Conservation (phyloP, 2,888 invertebrate species). For the Drosophila hamatofila region DNA sequence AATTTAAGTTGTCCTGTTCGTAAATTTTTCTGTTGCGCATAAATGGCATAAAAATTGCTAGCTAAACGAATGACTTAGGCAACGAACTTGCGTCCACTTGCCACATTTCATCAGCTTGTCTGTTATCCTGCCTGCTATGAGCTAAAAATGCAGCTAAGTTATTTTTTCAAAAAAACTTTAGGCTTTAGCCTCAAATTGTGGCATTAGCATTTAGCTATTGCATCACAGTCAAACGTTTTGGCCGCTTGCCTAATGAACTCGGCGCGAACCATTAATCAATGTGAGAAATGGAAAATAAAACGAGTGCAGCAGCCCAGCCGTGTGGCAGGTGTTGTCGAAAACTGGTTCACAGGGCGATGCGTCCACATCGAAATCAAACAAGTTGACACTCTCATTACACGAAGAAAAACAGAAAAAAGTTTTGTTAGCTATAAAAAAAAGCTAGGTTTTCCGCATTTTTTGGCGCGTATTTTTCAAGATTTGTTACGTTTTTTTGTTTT, state of each 20-base stretch:
- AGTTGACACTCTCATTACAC: slow-evolving; percentile 77
- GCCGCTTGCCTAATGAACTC: slow-evolving; percentile 19
- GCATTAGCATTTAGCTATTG: neutral
- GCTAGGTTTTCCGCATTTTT: slow-evolving; percentile 75
- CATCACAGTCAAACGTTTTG: slow-evolving; percentile 31
- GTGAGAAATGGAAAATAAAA: slow-evolving; percentile 21
- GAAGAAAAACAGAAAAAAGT: neutral
- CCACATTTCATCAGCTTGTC: neutral
- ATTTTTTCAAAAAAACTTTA: neutral
- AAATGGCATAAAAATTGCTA: slow-evolving; percentile 2
- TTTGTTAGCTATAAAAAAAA: slow-evolving; percentile 11
- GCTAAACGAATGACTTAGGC: slow-evolving; percentile 47
- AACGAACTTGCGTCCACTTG: slow-evolving; percentile 31
- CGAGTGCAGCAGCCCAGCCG: slow-evolving; percentile 28
- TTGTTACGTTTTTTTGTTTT: slow-evolving; percentile 41
- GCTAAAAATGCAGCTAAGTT: slow-evolving; percentile 2
- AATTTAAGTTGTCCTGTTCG: neutral
- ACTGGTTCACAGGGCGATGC: slow-evolving; percentile 56
- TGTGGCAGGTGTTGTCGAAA: slow-evolving; percentile 47
- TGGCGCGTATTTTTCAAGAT: slow-evolving; percentile 52
- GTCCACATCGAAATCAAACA: slow-evolving; percentile 37
- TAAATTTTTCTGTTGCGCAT: neutral
- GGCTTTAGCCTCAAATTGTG: neutral
- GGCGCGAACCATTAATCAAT: slow-evolving; percentile 52
- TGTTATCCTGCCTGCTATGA: slow-evolving; percentile 3